Evolutionary conservation across 2,797 vertebrate genomes (phyloP), one percentile per base, ranked within the genome.

Genomic region (Aldrovandia affinis): DNA sequence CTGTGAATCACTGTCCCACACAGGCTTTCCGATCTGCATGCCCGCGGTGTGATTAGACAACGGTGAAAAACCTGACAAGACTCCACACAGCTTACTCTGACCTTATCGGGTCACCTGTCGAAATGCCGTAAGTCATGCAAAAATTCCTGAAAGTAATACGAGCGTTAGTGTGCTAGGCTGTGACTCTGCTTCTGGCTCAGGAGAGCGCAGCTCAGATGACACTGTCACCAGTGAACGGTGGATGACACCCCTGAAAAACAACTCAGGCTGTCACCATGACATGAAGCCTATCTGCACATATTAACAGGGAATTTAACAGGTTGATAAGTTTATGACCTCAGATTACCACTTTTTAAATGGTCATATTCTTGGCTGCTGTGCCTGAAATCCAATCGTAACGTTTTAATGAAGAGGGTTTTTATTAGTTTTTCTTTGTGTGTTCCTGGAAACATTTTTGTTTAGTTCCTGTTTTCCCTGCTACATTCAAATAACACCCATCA

Each of bases 291-390:
- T 57, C 82, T 81, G 47, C 39, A 88, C 78, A 85, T 63, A 18
- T 78, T 82, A 86, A 77, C 52, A 54, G 59, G 20, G 18, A 83
- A 57, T 57, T 86, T 85, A 81, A 88, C 42, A n/a, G 68, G 50
- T 82, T 83, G 83, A 86, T 86, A 63, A 84, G 84, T 88, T 86
- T 87, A 89, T 86, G 86, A 83, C 78, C 54, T 84, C 81, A 87
- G 85, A 87, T 88, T 86, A 85, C 61, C 83, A 77, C 63, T 0
- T 78, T 83, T 86, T 61, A 84, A 83, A 85, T 57, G 30, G 30
- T 70, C 55, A 75, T 52, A 47, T 79, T 73, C 65, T 68, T 83
- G 82, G 84, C 54, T 59, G 14, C 55, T 68, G 59, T 10, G 42
- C 57, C 55, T 85, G 75, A 84, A 89, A 88, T 83, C 2, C 2